A percentile compares a stretch with the other conserved stretches of the same genome.
Evolutionary conservation across 2,888 invertebrate species (phyloP).

Genomic region (Microctonus aethiopoides): DNA sequence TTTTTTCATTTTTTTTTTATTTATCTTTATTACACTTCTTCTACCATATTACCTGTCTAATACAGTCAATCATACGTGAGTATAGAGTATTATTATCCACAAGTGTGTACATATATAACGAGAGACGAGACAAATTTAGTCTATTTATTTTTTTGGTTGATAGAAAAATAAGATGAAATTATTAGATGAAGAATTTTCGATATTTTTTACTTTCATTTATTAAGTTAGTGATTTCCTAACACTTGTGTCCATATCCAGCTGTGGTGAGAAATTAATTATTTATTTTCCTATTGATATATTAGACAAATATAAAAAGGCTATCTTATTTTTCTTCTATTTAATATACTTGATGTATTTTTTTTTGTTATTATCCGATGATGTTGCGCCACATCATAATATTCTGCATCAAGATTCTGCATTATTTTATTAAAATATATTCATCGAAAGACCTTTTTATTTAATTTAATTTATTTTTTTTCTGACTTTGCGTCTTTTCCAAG

Average conservation of each 20-base stretch:
- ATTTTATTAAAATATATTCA: too few relatives aligned
- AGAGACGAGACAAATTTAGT: too few relatives aligned
- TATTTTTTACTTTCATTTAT: not conserved
- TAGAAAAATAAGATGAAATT: not conserved
- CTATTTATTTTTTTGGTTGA: too few relatives aligned
- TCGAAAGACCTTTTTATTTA: not conserved
- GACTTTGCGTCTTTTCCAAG: slow-evolving; percentile 41
- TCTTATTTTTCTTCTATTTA: not conserved
- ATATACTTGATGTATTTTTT: too few relatives aligned
- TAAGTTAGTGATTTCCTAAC: slow-evolving; percentile 4
- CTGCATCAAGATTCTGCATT: too few relatives aligned
- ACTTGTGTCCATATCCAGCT: too few relatives aligned
- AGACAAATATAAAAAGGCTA: too few relatives aligned
- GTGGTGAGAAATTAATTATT: too few relatives aligned
- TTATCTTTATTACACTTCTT: not conserved
- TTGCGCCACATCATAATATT: too few relatives aligned
- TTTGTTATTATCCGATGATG: too few relatives aligned
- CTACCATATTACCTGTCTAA: not conserved
- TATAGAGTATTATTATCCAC: not conserved
- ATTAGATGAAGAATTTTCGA: too few relatives aligned
- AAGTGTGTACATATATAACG: too few relatives aligned
- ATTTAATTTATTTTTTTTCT: slow-evolving; percentile 16
- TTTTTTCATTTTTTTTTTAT: not conserved
- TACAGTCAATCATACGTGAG: not conserved
- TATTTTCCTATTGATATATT: not conserved